Evolutionary conservation across 2,888 invertebrate genomes (phyloP).

Genomic region (Tiphia femorata): DNA sequence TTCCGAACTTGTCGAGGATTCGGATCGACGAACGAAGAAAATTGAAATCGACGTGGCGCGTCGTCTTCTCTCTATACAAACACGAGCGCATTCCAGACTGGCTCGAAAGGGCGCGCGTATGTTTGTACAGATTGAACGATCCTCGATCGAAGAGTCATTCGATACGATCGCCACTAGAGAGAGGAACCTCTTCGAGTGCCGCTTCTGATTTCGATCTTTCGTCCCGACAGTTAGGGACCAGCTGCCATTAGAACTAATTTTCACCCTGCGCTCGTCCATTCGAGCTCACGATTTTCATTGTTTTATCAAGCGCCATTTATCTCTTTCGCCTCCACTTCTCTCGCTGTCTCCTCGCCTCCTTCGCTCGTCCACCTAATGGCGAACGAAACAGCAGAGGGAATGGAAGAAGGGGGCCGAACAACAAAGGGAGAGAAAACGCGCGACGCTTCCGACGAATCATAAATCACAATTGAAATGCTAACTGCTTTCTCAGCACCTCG

Average conservation of each 20-base stretch:
- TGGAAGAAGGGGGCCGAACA: not conserved
- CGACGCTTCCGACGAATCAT: conserved; percentile 16
- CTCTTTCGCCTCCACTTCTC: conserved; percentile 20
- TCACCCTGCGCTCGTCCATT: not conserved
- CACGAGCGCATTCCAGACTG: no score
- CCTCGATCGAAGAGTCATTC: no score
- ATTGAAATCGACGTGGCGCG: no score
- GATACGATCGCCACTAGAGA: no score
- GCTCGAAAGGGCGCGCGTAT: no score
- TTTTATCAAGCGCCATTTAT: conserved; percentile 26
- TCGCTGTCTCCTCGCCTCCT: conserved; percentile 22
- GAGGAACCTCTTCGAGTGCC: no score
- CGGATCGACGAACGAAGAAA: no score
- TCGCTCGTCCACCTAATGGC: conserved; percentile 4
- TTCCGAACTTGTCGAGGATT: no score
- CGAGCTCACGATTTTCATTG: conserved; percentile 19
- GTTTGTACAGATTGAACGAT: no score
- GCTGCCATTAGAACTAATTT: conserved; percentile 7
- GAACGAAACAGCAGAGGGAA: not conserved
- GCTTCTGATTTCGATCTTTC: conserved; percentile 17
- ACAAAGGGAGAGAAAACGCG: conserved; percentile 2
- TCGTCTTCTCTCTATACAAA: no score
- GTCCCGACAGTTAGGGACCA: conserved; percentile 3
- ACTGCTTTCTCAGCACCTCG: conserved; percentile 25
- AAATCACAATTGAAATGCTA: conserved; percentile 33